Base-by-base conservation (phyloP, 2,888 invertebrate species). In the Cosmorhoe ocellata region DNA sequence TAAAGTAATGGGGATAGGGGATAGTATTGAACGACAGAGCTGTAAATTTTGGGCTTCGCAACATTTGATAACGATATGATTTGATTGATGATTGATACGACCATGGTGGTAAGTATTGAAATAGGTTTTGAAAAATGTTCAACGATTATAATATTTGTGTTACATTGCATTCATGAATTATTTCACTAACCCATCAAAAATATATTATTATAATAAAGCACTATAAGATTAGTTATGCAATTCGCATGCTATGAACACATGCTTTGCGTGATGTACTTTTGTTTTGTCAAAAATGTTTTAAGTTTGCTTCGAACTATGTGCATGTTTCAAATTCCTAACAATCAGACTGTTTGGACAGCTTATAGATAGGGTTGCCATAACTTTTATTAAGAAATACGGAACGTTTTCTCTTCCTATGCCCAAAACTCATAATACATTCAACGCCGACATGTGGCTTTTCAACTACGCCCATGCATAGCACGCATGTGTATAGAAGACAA, bases 221-320 rank as follows among this genome's bases (percentile, higher is more conserved):
- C 33, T 12, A 10, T 8, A 4, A n/a, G n/a, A n/a, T n/a, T n/a
- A n/a, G 6, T 33, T 42, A 27, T 18, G 13, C 10, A 30, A 32
- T n/a, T 30, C 33, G 73, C 71, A 75, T 75, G 75, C 64, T 64
- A 39, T 46, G 51, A 52, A 66, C 67, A 69, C 70, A 70, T 56
- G 74, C 72, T 76, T 76, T 55, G 76, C 74, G 71, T 72, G 58
- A 58, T 67, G 64, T 74, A 63, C 66, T 39, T 36, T 42, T 56
- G 55, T 60, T 52, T 59, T 58, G 58, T 56, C 45, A 46, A 41
- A 13, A 34, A n/a, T n/a, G n/a, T n/a, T n/a, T n/a, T 36, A 12
- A 7, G 40, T 52, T 46, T 43, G 47, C 47, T 50, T 55, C 36
- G 30, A 34, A 26, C 41, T 46, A 50, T 24, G 44, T 41, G 56